Evolutionary conservation across 1,140 invertebrate species (phyloP).

Genomic region (Aphelinus atriplicis): DNA sequence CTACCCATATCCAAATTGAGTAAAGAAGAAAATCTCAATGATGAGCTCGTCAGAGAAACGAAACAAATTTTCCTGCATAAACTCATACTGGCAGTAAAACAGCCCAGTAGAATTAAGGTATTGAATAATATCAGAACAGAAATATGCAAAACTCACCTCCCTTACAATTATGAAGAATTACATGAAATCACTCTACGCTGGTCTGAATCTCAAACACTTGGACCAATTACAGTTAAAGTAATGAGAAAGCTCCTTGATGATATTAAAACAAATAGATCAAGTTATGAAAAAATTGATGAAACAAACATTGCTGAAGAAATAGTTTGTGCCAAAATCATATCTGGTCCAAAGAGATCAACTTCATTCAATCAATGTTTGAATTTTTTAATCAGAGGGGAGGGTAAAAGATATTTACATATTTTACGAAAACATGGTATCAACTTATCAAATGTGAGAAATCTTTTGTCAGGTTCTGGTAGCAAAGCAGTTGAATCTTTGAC

Average conservation of each 20-base stretch:
- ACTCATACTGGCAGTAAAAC: constrained; percentile 43
- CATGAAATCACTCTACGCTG: constrained; percentile 20
- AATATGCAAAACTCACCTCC: constrained; percentile 22
- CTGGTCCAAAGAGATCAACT: not conserved
- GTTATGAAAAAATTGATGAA: not conserved
- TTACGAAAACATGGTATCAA: constrained; percentile 13
- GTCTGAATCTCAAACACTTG: constrained; percentile 22
- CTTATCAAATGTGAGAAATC: not conserved
- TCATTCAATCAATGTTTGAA: constrained; percentile 11
- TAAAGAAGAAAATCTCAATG: no score
- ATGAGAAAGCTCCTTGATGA: constrained; percentile 42
- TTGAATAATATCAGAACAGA: constrained; percentile 18
- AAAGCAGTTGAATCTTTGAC: constrained; percentile 9
- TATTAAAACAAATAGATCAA: constrained; percentile 11
- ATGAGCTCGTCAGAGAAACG: constrained; percentile 17
- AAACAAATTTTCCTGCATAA: constrained; percentile 27
- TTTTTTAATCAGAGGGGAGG: constrained; percentile 11
- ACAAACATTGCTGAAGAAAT: constrained; percentile 6
- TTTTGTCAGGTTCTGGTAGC: constrained; percentile 38
- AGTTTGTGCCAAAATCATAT: constrained; percentile 13
- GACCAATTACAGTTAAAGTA: constrained; percentile 23
- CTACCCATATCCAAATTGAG: not conserved
- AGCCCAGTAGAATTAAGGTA: constrained; percentile 31
- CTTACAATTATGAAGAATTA: constrained; percentile 25
- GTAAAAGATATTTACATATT: not conserved